Evolutionary conservation across 2,797 vertebrate genomes (phyloP).

Genomic region (Mus caroli): DNA sequence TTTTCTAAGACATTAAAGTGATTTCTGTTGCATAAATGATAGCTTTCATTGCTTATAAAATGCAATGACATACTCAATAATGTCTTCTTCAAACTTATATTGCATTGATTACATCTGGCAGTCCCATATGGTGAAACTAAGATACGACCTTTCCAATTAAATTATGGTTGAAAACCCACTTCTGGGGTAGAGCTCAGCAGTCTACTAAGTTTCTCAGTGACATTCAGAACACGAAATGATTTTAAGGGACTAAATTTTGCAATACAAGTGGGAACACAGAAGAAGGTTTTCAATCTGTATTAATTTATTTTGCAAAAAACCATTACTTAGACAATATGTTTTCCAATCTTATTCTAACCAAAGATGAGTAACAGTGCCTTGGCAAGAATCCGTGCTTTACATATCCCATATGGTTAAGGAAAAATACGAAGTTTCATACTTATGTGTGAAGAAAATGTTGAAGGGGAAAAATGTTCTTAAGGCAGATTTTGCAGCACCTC

Average conservation of each 20-base stretch:
- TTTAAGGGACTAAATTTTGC: slow-evolving; percentile 77
- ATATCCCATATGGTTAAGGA: slow-evolving; percentile 70
- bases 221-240: slow-evolving; percentile 77
- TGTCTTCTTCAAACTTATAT: slow-evolving; percentile 83
- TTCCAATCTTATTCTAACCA: slow-evolving; percentile 69
- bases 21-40: slow-evolving; percentile 86
- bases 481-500: neutral
- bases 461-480: neutral
- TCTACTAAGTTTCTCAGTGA: slow-evolving; percentile 82
- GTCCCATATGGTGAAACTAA: slow-evolving; percentile 87
- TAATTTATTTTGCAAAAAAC: slow-evolving; percentile 73
- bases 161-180: slow-evolving; percentile 84
- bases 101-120: slow-evolving; percentile 87
- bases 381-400: slow-evolving; percentile 44
- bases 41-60: slow-evolving; percentile 86
- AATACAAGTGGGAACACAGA: slow-evolving; percentile 67
- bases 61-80: slow-evolving; percentile 76
- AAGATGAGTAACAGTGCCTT: slow-evolving; percentile 68
- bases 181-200: slow-evolving; percentile 78
- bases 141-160: slow-evolving; percentile 88
- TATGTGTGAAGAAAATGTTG: neutral
- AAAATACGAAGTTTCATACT: neutral
- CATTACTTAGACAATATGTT: slow-evolving; percentile 70
- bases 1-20: slow-evolving; percentile 83
- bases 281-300: slow-evolving; percentile 76